phyloP scores from a whole-genome alignment of 2,888 invertebrate species.

The Auanema sp. region DNA sequence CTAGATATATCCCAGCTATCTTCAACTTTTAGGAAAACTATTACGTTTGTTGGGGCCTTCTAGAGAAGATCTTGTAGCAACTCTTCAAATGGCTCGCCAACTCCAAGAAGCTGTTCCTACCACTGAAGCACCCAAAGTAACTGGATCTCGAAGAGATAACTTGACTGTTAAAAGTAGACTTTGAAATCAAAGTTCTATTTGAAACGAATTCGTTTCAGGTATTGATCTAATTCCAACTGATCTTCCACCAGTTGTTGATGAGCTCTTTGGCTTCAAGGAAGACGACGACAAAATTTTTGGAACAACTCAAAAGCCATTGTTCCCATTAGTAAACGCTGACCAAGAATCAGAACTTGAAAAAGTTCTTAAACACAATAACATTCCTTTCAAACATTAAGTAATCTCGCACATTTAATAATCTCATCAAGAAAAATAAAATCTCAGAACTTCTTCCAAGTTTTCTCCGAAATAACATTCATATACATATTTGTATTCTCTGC shows the following conservation, averaged over 20 bases:
- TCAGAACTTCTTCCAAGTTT: too few relatives aligned
- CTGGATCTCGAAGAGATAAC: neutral
- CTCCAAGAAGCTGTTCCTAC: conserved; percentile 8
- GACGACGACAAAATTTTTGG: conserved; percentile 18
- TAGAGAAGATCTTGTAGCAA: conserved; percentile 11
- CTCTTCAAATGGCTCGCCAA: conserved; percentile 11
- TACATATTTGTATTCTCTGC: too few relatives aligned
- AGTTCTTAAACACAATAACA: too few relatives aligned
- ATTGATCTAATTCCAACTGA: conserved; percentile 2
- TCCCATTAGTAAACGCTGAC: conserved; percentile 12
- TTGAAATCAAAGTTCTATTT: neutral
- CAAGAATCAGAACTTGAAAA: conserved; percentile 4
- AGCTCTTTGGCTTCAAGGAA: conserved; percentile 21
- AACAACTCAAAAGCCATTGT: conserved; percentile 14
- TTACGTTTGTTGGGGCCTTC: conserved; percentile 18
- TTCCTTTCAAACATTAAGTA: too few relatives aligned
- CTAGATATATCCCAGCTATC: too few relatives aligned
- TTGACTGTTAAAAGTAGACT: neutral
- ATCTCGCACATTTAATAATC: too few relatives aligned
- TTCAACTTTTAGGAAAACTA: conserved; percentile 7
- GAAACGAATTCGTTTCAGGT: neutral
- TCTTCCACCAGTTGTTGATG: conserved; percentile 15
- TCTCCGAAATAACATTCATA: too few relatives aligned
- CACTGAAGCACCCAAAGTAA: too few relatives aligned
- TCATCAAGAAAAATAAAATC: too few relatives aligned